Evolutionary conservation across 1,140 invertebrate species (phyloP).

Genomic region (Papilio polyxenes): DNA sequence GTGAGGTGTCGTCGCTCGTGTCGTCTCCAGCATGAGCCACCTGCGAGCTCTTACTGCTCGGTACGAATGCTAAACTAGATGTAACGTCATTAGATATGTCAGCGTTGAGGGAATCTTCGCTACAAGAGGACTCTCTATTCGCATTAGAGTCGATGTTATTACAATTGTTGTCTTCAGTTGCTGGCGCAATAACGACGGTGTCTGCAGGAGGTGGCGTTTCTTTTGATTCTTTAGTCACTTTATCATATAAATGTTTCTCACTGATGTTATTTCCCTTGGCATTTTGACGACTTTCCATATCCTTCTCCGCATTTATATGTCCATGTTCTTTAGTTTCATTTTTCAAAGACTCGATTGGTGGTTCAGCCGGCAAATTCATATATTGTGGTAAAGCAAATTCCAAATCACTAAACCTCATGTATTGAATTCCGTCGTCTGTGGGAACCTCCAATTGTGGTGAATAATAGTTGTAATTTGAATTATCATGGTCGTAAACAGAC

Average conservation of each 20-base stretch:
- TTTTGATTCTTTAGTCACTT: slow-evolving; percentile 5
- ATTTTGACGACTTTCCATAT: slow-evolving; percentile 37
- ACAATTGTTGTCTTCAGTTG: slow-evolving; percentile 56
- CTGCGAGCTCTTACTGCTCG: slow-evolving; percentile 71
- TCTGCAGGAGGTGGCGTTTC: background rate
- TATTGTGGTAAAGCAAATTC: slow-evolving; percentile 72
- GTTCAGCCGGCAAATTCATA: slow-evolving; percentile 65
- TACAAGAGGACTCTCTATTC: slow-evolving; percentile 61
- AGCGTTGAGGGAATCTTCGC: slow-evolving; percentile 71
- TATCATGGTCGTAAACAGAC: slow-evolving; percentile 64
- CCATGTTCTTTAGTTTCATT: slow-evolving; percentile 42
- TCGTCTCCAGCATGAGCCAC: slow-evolving; percentile 58
- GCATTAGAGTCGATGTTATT: slow-evolving; percentile 49
- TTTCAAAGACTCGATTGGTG: slow-evolving; percentile 55
- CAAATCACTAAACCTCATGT: slow-evolving; percentile 71
- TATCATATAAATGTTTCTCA: background rate
- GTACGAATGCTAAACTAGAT: slow-evolving; percentile 74
- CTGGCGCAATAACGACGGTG: slow-evolving; percentile 39
- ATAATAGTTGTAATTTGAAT: slow-evolving; percentile 66
- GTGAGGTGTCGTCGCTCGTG: slow-evolving; percentile 74
- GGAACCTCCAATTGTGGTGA: slow-evolving; percentile 65
- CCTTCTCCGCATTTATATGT: slow-evolving; percentile 33
- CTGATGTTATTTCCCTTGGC: slow-evolving; percentile 20
- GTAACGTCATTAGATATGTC: slow-evolving; percentile 74
- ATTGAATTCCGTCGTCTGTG: slow-evolving; percentile 65